Evolutionary conservation across 1,140 invertebrate species (phyloP).

Genomic region (Trichomalopsis sarcophagae): DNA sequence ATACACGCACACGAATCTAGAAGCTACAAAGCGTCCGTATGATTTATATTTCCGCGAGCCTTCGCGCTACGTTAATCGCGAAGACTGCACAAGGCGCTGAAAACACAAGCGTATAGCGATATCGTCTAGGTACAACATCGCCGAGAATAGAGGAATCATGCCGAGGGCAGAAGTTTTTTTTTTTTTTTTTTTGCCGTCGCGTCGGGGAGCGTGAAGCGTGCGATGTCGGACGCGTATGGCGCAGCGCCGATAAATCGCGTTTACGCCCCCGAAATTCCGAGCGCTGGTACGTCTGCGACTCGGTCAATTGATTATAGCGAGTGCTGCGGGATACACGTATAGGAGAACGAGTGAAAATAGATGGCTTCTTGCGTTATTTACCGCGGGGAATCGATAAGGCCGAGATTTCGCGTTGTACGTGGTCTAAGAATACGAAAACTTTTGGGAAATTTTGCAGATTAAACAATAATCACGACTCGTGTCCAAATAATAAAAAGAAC

Average conservation of each 20-base stretch:
- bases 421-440: too few species aligned
- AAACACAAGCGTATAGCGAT: constrained; percentile 43
- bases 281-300: neutral
- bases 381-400: too few species aligned
- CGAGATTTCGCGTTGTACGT: too few species aligned
- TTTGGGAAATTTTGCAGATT: too few species aligned
- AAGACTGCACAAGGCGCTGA: neutral
- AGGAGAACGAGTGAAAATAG: too few species aligned
- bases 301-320: neutral
- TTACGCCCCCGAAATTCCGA: constrained; percentile 49
- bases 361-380: neutral
- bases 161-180: neutral
- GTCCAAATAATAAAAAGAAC: neutral
- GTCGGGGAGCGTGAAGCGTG: neutral
- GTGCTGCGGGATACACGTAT: too few species aligned
- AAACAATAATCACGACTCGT: neutral
- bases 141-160: neutral
- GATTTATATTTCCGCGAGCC: constrained; percentile 25
- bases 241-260: constrained; percentile 38
- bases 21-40: neutral
- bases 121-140: constrained; percentile 54
- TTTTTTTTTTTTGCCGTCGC: neutral
- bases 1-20: neutral
- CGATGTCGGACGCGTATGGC: neutral
- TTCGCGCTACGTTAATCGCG: constrained; percentile 27